These are phyloP conservation scores for Muricea muricata DNA, from an alignment of 92 coral and sea anemone species.

Conservation along the genomic window DNA sequence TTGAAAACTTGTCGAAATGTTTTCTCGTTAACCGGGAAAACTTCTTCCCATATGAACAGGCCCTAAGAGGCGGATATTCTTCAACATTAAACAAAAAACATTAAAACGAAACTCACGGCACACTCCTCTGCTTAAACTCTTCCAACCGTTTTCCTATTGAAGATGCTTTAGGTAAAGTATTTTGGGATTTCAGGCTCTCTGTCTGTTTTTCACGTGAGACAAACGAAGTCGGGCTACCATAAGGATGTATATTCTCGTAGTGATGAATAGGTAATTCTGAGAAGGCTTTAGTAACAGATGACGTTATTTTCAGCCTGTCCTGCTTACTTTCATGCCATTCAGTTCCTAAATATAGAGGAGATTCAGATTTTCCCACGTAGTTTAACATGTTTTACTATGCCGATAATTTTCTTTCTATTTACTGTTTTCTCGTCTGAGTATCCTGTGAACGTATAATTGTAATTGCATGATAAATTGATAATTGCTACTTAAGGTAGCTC, in stretches of 20 bases:
- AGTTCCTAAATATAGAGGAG: not conserved
- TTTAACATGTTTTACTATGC: no score
- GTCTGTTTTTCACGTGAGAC: not conserved
- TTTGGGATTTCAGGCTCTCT: not conserved
- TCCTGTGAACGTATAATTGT: no score
- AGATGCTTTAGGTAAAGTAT: not conserved
- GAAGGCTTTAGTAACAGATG: not conserved
- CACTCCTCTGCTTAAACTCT: not conserved
- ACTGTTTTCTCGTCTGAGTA: no score
- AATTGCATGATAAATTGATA: no score
- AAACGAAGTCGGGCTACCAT: no score
- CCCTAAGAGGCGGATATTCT: not conserved
- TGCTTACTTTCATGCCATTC: not conserved
- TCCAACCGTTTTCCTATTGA: conserved; percentile 11
- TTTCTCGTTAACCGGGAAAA: no score
- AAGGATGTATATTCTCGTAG: not conserved
- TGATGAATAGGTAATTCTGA: not conserved
- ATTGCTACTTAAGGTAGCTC: no score
- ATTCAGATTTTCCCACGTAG: no score
- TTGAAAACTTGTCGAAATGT: no score
- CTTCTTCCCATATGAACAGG: no score
- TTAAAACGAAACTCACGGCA: not conserved
- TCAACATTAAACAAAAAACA: not conserved
- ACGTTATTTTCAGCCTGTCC: not conserved
- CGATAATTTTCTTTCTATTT: no score